Evolutionary conservation across 2,113 vertebrate genomes (phyloP).

Genomic region (Mormyrus iriodes): DNA sequence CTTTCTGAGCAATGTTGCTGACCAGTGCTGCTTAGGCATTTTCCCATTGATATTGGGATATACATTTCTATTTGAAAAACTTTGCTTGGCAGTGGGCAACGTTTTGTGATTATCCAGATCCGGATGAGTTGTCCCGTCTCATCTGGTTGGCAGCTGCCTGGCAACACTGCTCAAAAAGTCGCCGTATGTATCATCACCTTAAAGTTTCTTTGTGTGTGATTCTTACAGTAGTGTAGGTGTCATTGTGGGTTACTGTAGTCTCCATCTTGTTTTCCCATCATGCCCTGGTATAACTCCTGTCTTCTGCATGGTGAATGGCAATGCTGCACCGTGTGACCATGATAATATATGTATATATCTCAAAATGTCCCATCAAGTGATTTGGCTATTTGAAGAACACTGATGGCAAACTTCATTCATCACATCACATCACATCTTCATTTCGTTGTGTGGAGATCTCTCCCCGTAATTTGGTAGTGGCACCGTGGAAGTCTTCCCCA

Average conservation of each 20-base stretch:
- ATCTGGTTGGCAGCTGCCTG: not conserved
- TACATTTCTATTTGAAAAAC: not conserved
- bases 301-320: constrained; percentile 15
- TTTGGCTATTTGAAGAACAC: not conserved
- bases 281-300: constrained; percentile 3
- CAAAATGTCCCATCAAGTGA: not conserved
- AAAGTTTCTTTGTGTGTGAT: not conserved
- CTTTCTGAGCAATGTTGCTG: not conserved
- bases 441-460: not conserved
- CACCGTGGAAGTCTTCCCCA: not conserved
- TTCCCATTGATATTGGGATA: not conserved
- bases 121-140: not conserved
- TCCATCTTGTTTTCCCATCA: constrained; percentile 2
- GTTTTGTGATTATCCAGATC: not conserved
- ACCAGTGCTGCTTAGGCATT: not conserved
- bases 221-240: not conserved
- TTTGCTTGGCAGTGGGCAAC: not conserved
- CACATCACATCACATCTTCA: not conserved
- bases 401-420: not conserved
- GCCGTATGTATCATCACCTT: not conserved
- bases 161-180: not conserved
- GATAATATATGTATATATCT: not conserved
- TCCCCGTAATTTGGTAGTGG: not conserved
- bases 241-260: not conserved
- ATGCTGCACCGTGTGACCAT: not conserved